Conservation (phyloP, 2,113 vertebrate species). For the Pollimyrus isidori region DNA sequence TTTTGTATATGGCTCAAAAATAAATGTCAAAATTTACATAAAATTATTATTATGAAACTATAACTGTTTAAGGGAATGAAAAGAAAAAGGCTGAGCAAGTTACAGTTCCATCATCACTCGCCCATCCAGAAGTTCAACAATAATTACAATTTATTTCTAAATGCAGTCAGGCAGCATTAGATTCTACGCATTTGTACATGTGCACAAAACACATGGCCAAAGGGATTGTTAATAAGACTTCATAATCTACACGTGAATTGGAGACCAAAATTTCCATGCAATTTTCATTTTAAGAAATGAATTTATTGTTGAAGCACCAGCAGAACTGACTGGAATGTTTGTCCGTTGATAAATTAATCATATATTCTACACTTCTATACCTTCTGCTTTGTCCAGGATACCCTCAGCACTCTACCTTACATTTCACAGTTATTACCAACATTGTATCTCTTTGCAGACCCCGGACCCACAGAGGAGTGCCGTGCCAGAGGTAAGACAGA, state of each 20-base stretch:
- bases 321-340: background rate
- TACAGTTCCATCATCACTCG: background rate
- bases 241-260: background rate
- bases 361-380: background rate
- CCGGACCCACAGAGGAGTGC: background rate
- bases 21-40: background rate
- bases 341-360: background rate
- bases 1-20: background rate
- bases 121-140: background rate
- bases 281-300: background rate
- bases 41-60: background rate
- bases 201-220: background rate
- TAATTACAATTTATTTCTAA: background rate
- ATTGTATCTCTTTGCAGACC: conserved; percentile 13
- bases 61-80: background rate
- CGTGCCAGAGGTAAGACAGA: conserved; percentile 10
- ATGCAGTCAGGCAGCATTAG: background rate
- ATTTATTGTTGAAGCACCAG: background rate
- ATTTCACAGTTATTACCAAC: background rate
- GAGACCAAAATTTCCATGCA: background rate
- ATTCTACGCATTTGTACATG: background rate
- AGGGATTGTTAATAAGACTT: background rate
- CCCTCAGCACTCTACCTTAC: background rate
- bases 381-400: background rate
- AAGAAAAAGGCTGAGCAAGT: background rate